Evolutionary conservation across 2,113 vertebrate species (phyloP), one percentile per base, ranked within the genome.

Genomic region (Phasianus colchicus): DNA sequence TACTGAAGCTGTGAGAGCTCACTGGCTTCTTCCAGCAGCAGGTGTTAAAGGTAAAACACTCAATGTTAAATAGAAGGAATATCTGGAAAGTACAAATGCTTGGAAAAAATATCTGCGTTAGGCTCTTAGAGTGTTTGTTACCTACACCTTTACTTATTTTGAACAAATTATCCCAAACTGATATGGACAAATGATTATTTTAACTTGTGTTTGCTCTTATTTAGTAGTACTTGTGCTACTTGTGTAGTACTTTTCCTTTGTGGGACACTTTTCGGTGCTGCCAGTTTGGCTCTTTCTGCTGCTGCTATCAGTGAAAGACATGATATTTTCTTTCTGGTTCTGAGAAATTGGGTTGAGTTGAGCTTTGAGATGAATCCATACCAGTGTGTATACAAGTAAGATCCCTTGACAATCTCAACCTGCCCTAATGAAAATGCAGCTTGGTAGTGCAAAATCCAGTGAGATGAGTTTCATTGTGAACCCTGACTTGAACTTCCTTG

Each of bases 371-470:
- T 65, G 27, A 82, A 58, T 71, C 36, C 48, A 38, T 71, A 52
- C 15, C 22, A 38, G 57, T 65, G n/a, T 0, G 0, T 32, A 40
- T 48, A 75, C 0, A 3, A 63, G 69, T 80, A 63, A 75, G 6
- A n/a, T 38, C 57, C n/a, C 1, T 42, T 36, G 74, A 47, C 12
- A 47, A 4, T 54, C 29, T 67, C 47, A 36, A 55, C 32, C 24
- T 63, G n/a, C 32, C 34, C 32, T 50, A 36, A 38, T 57, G 36
- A 50, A 81, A 43, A 64, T 24, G 42, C 29, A 18, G 27, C 15
- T 86, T 86, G 9, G 14, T 50, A 7, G 38, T n/a, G 27, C 64
- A 50, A 76, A 76, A 36, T 18, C 14, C 48, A 55, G 12, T 58
- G 64, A 38, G 76, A 76, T 45, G n/a, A 10, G 19, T 63, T 47